Base-by-base conservation (phyloP, 2,888 invertebrate species). In the Acleris holmiana region DNA sequence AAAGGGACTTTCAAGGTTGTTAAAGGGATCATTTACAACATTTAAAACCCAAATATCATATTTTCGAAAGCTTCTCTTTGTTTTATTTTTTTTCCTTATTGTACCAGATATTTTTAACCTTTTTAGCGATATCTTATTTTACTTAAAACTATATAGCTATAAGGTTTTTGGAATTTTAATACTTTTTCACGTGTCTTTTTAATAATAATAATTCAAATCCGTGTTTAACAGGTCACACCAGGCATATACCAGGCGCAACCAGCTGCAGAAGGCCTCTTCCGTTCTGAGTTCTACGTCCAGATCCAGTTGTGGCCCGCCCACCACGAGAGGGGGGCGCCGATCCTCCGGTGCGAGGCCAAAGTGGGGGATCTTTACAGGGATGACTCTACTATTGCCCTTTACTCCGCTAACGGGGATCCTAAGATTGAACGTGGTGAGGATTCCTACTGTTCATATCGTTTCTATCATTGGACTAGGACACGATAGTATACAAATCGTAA, bases 341-440 rank as follows among this genome's bases (percentile, higher is more conserved):
- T 94, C 59, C 91, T 96, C 61, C 93, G 94, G 68, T 96, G 96
- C 77, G 94, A 94, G 68, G 95, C 95, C 15, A 93, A 94, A 80
- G 94, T 95, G 48, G 91, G 92, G 7, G 93, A 93, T 41, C 83
- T 95, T 71, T 96, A 95, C 83, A 83, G 83, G 71, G 93, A 94
- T 77, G 93, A 94, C 78, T 92, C 93, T 47, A 94, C 94, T 44
- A 88, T 94, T 40, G 94, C 94, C 62, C 88, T 95, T 56, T 94
- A 94, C 69, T 93, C 94, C 44, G 94, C 94, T 56, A 94, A 94
- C 62, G 93, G 95, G 55, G 95, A 95, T 76, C 96, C 96, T 59
- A 94, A 95, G 73, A 95, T 95, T 67, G 95, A 95, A 84, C 93
- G 95, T 94, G 95, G 95, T 95, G 77, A 87, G 87, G 75, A 73